Conservation (phyloP, 2,888 invertebrate genomes). For the Conomelus anceps region DNA sequence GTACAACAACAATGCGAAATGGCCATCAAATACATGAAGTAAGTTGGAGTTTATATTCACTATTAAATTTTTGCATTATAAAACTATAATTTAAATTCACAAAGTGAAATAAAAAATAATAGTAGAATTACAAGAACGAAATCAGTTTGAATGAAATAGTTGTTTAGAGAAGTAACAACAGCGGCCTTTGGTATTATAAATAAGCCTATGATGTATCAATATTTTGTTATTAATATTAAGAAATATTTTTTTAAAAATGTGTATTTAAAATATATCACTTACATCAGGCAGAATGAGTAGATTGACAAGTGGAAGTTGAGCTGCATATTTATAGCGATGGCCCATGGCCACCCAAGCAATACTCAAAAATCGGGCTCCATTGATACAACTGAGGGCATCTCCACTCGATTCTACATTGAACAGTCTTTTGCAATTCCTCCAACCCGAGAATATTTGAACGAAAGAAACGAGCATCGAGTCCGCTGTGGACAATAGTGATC, state of each 20-base stretch:
- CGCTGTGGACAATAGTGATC: background rate
- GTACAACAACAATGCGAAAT: no score
- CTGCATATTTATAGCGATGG: conserved; percentile 42
- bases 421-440: conserved; percentile 41
- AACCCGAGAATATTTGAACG: conserved; percentile 42
- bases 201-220: no score
- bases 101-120: no score
- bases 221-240: background rate
- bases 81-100: no score
- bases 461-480: background rate
- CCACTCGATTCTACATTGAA: conserved; percentile 36
- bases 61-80: no score
- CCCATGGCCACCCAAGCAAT: conserved; percentile 46
- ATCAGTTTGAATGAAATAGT: no score
- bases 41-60: no score
- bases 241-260: background rate
- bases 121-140: no score
- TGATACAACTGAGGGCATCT: conserved; percentile 41
- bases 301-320: conserved; percentile 41
- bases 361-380: conserved; percentile 48
- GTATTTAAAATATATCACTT: conserved; percentile 27
- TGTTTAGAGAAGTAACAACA: no score
- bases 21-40: no score
- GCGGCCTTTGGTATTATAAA: no score
- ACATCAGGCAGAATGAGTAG: conserved; percentile 41